Base-by-base conservation (phyloP, 2,888 invertebrate genomes). In the Lepidonotus clava region DNA sequence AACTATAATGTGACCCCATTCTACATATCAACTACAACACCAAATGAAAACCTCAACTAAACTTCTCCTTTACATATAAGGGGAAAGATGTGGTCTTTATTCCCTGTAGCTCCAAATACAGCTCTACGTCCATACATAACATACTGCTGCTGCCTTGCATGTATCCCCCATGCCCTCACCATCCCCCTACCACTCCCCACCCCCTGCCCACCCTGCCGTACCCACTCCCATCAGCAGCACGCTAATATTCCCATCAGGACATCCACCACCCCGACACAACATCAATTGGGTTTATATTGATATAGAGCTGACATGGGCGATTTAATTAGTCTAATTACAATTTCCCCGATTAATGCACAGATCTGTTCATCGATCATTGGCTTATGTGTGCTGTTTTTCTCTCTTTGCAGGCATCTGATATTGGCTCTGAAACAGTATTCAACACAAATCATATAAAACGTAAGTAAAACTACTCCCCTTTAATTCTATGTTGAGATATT, bases 401-500 rank as follows among this genome's bases (percentile, higher is more conserved):
- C 8, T 71, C 76, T 40, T 85, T 85, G 41, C 85, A 85, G 85
- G 85, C 85, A 71, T 85, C 85, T 46, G 85, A 85, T 71, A 67
- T 85, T 34, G 71, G 71, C 34, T 67, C 85, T 40, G 85, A 85
- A 80, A 46, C 80, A 80, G 80, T 80, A 80, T 80, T 80, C 80
- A 80, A 80, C 41, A 46, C 80, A 46, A 80, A 80, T 34, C 80
- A 80, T 80, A 80, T 80, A 80, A 80, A 80, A 80, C 24, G 80
- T 80, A 28, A 80, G 80, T 80, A 80, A 28, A 32, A 1, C 71
- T 71, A 38, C 36, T 71, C 38, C 46, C 46, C n/a, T n/a, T n/a
- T n/a, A n/a, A n/a, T n/a, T n/a, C n/a, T 46, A 46, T 8, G 8
- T 18, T 46, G 46, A 11, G 46, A 11, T 8, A 46, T 8, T 46